phyloP scores from a whole-genome alignment of 2,113 vertebrate genomes.

The Oreochromis niloticus region DNA sequence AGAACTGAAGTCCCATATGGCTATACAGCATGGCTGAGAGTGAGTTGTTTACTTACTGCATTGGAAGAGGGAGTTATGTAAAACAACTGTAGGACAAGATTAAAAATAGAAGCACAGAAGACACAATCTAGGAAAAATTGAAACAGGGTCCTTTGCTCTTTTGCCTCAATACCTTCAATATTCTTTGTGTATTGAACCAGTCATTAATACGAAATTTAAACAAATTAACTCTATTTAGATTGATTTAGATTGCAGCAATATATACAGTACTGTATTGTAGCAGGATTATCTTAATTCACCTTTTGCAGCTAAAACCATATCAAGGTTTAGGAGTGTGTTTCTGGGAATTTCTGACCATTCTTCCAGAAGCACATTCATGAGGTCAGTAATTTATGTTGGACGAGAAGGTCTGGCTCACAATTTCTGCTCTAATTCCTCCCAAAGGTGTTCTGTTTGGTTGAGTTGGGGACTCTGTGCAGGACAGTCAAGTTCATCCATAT shows the following conservation, averaged over 20 bases:
- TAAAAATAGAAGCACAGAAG: constrained; percentile 4
- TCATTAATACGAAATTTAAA: neutral
- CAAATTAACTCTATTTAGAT: neutral
- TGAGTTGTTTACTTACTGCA: constrained; percentile 23
- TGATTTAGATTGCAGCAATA: neutral
- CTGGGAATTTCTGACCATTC: neutral
- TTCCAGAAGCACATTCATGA: neutral
- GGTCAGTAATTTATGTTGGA: neutral
- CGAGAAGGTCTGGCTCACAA: neutral
- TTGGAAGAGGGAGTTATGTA: constrained; percentile 10
- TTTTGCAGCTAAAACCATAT: neutral
- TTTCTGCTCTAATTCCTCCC: neutral
- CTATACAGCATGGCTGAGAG: neutral
- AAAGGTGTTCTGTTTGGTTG: neutral
- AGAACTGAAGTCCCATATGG: constrained; percentile 46
- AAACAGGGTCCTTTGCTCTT: neutral
- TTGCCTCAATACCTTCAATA: neutral
- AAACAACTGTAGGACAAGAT: neutral
- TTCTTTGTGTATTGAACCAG: neutral
- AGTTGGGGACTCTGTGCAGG: neutral
- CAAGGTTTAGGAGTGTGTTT: neutral
- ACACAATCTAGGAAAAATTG: neutral
- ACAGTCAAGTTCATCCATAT: neutral
- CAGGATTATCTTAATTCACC: neutral
- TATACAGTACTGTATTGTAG: neutral